Percentiles rank a stretch among this genome's conserved stretches.
These are phyloP conservation scores for Drosophila ficusphila DNA, from an alignment of 1,140 invertebrate genomes.

Conservation along the genomic window DNA sequence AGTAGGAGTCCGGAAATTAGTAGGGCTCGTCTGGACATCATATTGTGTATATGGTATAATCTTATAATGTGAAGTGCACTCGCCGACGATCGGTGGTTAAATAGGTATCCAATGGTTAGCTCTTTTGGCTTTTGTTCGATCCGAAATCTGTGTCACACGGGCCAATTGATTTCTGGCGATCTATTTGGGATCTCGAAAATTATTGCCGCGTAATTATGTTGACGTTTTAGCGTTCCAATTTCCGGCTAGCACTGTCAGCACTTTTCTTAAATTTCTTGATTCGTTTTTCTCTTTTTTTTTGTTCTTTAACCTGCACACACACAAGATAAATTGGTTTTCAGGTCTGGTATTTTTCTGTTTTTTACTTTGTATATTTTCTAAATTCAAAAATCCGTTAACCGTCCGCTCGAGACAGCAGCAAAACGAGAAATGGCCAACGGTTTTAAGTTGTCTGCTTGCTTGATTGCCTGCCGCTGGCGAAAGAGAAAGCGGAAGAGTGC, in stretches of 20 bases:
- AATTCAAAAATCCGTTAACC: slow-evolving; percentile 26
- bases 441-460: neutral
- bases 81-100: slow-evolving; percentile 10
- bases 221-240: slow-evolving; percentile 51
- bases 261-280: slow-evolving; percentile 45
- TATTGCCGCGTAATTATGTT: slow-evolving; percentile 76
- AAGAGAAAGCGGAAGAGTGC: slow-evolving; percentile 10
- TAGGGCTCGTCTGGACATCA: slow-evolving; percentile 34
- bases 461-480: neutral
- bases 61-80: slow-evolving; percentile 15
- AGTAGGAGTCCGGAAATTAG: slow-evolving; percentile 41
- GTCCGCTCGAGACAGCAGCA: slow-evolving; percentile 49
- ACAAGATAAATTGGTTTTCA: slow-evolving; percentile 10
- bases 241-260: slow-evolving; percentile 65
- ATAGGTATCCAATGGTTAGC: slow-evolving; percentile 16
- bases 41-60: neutral
- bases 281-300: slow-evolving; percentile 35
- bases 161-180: slow-evolving; percentile 58
- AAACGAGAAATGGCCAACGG: slow-evolving; percentile 44
- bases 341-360: neutral
- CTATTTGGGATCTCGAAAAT: slow-evolving; percentile 42
- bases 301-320: slow-evolving; percentile 6
- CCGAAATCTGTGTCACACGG: slow-evolving; percentile 55
- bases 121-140: slow-evolving; percentile 18
- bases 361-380: neutral